These are phyloP conservation scores for Sebastes nivosus DNA, from an alignment of 2,797 vertebrate species.

Conservation along the genomic window DNA sequence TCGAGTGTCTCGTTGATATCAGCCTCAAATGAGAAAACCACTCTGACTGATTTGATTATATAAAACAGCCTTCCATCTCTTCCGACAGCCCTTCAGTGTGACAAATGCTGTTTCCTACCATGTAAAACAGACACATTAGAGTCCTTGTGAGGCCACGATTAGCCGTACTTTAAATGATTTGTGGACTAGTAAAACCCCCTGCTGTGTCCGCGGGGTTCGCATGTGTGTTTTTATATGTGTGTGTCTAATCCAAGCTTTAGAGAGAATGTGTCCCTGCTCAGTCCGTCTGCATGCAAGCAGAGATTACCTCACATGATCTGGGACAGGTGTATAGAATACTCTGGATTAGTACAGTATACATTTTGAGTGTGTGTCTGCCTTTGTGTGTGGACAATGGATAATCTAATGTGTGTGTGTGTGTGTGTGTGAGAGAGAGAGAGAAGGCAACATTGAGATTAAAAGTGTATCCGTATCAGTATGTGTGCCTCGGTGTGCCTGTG, in stretches of 20 bases:
- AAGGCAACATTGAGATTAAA: constrained; percentile 45
- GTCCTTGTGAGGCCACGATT: constrained; percentile 14
- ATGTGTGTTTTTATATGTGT: not conserved
- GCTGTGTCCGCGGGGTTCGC: constrained; percentile 25
- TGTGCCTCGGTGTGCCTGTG: constrained; percentile 32
- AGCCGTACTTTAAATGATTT: constrained; percentile 38
- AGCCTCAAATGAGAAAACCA: not conserved
- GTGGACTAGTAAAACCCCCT: constrained; percentile 23
- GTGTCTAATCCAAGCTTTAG: constrained; percentile 64
- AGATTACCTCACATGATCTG: constrained; percentile 66
- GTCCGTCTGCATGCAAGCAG: constrained; percentile 52
- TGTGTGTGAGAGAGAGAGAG: not conserved
- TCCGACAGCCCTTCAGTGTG: not conserved
- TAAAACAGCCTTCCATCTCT: not conserved
- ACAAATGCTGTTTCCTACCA: not conserved
- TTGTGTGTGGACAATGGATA: not conserved
- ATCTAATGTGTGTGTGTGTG: not conserved
- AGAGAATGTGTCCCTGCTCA: constrained; percentile 44
- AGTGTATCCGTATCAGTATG: constrained; percentile 43
- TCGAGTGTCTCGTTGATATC: not conserved
- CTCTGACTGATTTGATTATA: constrained; percentile 22
- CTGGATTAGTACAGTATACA: constrained; percentile 44
- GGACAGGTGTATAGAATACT: constrained; percentile 53
- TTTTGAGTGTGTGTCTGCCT: not conserved
- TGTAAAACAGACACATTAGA: not conserved